phyloP scores from a whole-genome alignment of 2,888 invertebrate genomes.

The Brachynemurus nebulosus region DNA sequence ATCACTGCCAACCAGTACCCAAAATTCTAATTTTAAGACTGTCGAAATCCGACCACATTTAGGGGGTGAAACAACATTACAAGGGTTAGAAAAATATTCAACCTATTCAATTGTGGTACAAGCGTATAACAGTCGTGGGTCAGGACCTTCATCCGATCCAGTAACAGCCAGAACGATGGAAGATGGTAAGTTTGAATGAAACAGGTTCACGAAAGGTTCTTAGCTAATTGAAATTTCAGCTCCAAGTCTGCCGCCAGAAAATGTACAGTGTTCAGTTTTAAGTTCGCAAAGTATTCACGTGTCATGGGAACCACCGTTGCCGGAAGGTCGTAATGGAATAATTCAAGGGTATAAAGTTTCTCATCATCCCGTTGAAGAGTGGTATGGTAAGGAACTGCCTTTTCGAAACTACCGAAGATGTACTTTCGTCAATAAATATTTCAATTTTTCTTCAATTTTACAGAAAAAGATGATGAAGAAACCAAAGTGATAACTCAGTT shows the following conservation, averaged over 20 bases:
- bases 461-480: conserved; percentile 44
- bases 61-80: conserved; percentile 51
- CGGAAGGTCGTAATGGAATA: conserved; percentile 69
- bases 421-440: background rate
- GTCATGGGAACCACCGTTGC: conserved; percentile 71
- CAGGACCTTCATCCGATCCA: conserved; percentile 71
- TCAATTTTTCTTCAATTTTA: background rate
- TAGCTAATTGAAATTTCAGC: no score
- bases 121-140: conserved; percentile 75
- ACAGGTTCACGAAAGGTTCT: background rate
- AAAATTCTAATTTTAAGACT: conserved; percentile 57
- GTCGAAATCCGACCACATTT: conserved; percentile 62
- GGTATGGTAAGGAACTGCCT: conserved; percentile 55
- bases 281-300: conserved; percentile 75
- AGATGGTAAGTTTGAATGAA: conserved; percentile 44
- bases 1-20: conserved; percentile 27
- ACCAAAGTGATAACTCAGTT: conserved; percentile 60
- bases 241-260: conserved; percentile 73
- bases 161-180: conserved; percentile 68
- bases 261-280: conserved; percentile 65
- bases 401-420: no score
- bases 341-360: conserved; percentile 76
- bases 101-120: conserved; percentile 72
- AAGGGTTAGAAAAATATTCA: conserved; percentile 63
- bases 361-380: conserved; percentile 63